Evolutionary conservation across 2,113 vertebrate genomes (phyloP).

Genomic region (Uropsilus gracilis): DNA sequence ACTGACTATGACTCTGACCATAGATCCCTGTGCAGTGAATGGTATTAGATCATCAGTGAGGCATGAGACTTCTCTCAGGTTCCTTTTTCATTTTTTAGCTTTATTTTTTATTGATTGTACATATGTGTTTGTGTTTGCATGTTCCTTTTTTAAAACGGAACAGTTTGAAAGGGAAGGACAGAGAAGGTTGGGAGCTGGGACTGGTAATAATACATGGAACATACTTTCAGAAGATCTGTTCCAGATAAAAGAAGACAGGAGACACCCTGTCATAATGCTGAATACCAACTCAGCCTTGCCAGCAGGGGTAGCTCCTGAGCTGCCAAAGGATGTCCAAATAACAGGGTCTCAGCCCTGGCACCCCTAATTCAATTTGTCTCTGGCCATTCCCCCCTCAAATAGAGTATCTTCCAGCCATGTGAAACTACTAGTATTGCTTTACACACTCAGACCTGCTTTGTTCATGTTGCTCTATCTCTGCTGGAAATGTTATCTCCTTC

Average conservation of each 20-base stretch:
- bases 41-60: not conserved
- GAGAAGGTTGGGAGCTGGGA: not conserved
- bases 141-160: not conserved
- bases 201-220: not conserved
- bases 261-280: not conserved
- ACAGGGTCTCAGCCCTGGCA: not conserved
- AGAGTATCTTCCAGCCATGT: not conserved
- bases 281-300: slow-evolving; percentile 16
- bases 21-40: too few relatives aligned
- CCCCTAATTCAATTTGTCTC: slow-evolving; percentile 40
- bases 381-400: not conserved
- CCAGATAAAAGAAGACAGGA: not conserved
- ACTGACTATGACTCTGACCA: not conserved
- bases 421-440: not conserved
- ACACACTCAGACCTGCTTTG: not conserved
- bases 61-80: not conserved
- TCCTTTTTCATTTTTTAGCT: too few relatives aligned
- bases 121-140: too few relatives aligned
- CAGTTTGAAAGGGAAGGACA: not conserved
- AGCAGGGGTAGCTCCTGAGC: slow-evolving; percentile 79
- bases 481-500: not conserved
- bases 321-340: not conserved
- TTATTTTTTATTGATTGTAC: too few relatives aligned
- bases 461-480: not conserved
- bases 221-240: not conserved